Evolutionary conservation across 23 tunicate genomes (phyloP).

Genomic region (Trididemnum clinides): DNA sequence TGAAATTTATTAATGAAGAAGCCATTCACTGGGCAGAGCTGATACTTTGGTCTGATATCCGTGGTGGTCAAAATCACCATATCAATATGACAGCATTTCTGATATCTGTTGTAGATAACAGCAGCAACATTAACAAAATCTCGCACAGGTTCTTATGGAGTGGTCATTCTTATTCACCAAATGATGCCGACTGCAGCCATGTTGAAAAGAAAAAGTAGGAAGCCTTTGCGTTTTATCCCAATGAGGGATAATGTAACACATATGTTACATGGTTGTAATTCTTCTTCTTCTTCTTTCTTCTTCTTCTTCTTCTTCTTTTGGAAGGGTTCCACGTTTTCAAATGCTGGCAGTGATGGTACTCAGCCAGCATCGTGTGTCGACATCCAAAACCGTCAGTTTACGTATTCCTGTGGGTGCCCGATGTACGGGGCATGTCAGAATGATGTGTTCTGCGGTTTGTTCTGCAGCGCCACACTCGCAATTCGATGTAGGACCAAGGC

Average conservation of each 20-base stretch:
- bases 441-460: too few species aligned
- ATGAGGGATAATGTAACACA: not conserved
- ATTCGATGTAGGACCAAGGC: too few species aligned
- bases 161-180: constrained; percentile 12
- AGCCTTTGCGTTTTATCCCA: not conserved
- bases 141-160: constrained; percentile 12
- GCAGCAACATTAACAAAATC: not conserved
- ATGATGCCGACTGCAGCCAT: constrained; percentile 1
- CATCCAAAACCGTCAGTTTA: too few species aligned
- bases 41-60: not conserved
- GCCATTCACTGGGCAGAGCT: not conserved
- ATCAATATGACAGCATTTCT: not conserved
- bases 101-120: not conserved
- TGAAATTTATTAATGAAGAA: not conserved
- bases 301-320: too few species aligned
- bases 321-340: too few species aligned
- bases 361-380: too few species aligned
- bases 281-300: too few species aligned
- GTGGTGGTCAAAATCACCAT: constrained; percentile 9
- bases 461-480: too few species aligned
- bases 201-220: constrained; percentile 8
- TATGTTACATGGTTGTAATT: too few species aligned
- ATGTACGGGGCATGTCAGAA: too few species aligned
- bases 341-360: too few species aligned
- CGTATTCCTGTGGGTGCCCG: too few species aligned